Evolutionary conservation across 2,113 vertebrate species (phyloP).

Genomic region (Malurus alboscapulatus): DNA sequence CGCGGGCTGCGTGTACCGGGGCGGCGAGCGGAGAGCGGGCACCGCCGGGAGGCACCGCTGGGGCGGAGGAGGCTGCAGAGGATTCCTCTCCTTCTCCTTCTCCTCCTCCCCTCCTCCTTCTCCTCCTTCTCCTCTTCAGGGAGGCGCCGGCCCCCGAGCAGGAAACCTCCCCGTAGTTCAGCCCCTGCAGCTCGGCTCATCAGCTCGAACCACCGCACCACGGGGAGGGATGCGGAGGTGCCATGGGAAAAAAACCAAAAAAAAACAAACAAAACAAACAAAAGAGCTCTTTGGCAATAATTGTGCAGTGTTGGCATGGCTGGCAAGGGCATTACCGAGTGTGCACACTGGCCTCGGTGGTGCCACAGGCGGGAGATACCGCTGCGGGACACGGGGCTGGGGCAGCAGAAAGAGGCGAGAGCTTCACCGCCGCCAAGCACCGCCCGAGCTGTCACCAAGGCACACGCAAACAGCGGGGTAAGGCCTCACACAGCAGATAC

Average conservation of each 20-base stretch:
- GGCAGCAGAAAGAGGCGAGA: rapidly evolving
- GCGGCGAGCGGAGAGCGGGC: no score
- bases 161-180: rapidly evolving
- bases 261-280: neutral
- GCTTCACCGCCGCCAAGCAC: rapidly evolving
- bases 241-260: neutral
- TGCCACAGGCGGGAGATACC: neutral
- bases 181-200: neutral
- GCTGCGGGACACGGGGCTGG: rapidly evolving
- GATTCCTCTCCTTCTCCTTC: neutral
- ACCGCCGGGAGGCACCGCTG: rapidly evolving
- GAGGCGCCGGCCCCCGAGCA: neutral
- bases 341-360: neutral
- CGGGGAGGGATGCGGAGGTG: neutral
- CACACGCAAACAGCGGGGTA: rapidly evolving
- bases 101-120: neutral
- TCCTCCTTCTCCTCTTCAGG: neutral
- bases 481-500: neutral
- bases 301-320: neutral
- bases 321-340: neutral
- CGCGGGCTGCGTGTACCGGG: rapidly evolving
- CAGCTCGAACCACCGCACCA: rapidly evolving
- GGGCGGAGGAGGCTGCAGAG: neutral
- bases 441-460: neutral
- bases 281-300: neutral